Evolutionary conservation across 1,140 invertebrate genomes (phyloP), one percentile per base, ranked within the genome.

Genomic region (Drosophila asahinai): DNA sequence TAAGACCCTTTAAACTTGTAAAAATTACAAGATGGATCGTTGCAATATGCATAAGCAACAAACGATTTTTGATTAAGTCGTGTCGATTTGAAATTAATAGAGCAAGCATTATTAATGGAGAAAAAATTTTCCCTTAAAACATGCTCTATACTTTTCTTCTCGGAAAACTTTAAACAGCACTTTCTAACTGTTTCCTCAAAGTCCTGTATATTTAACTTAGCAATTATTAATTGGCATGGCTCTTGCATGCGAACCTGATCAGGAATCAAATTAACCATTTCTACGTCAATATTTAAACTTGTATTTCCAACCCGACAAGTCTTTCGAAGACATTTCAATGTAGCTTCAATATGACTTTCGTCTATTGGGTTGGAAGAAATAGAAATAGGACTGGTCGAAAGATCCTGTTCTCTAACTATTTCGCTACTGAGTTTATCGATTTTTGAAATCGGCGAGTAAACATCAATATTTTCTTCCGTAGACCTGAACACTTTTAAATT

Each of bases 11-110:
- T 25, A 25, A 25, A 49, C 6, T 12, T 48, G 14, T 48, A 15
- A 22, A 48, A 22, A 22, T 22, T 55, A 11, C 22, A 27, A 5
- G 8, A 17, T 12, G 8, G 15, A 5, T 54, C 27, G n/a, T 12
- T 54, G 27, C 51, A 33, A 27, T 52, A 52, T 17, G 9, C 27
- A 52, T 17, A 52, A 33, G 51, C 51, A 4, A 54, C n/a, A 38
- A 38, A 55, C 7, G n/a, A 38, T 19, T 55, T 38, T 38, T 55
- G 1, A 14, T 55, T 55, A 14, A 22, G 17, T 17, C n/a, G 33
- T 33, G 33, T 9, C 33, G 33, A 33, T 9, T 11, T 33, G 9
- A 33, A 33, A 33, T 33, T 33, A 33, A 33, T 8, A 33, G 9
- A 11, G 9, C 33, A 33, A 2, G 33, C 33, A 8, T 33, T 33